Percentiles rank a stretch among this genome's conserved stretches.
phyloP scores from a whole-genome alignment of 2,113 vertebrate genomes.

The Leptodactylus fuscus region DNA sequence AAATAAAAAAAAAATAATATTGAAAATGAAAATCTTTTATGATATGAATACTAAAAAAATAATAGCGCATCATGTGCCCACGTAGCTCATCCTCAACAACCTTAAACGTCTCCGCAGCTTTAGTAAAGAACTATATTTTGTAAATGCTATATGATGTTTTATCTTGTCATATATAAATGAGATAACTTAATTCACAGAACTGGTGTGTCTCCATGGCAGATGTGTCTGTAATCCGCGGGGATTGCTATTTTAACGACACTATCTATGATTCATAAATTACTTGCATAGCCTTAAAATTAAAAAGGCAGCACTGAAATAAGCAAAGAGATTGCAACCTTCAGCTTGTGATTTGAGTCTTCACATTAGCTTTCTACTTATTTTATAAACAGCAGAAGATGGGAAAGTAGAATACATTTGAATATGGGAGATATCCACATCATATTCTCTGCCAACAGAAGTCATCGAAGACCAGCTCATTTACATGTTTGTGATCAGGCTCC shows the following conservation, averaged over 20 bases:
- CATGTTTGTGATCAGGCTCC: conserved; percentile 27
- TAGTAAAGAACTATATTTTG: conserved; percentile 2
- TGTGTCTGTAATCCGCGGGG: conserved; percentile 27
- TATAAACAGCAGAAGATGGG: conserved; percentile 13
- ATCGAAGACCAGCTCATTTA: conserved; percentile 17
- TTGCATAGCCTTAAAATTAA: conserved; percentile 33
- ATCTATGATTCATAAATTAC: conserved; percentile 33
- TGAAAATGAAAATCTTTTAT: neutral
- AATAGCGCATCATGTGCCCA: neutral
- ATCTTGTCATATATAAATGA: conserved; percentile 37
- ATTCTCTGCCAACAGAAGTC: conserved; percentile 18
- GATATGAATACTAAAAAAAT: neutral
- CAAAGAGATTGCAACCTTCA: conserved; percentile 41
- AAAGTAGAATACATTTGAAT: neutral
- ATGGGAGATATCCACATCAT: neutral
- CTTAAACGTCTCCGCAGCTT: neutral
- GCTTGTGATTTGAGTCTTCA: conserved; percentile 72
- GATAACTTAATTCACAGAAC: conserved; percentile 1
- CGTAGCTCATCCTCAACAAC: neutral
- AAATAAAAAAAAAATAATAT: neutral
- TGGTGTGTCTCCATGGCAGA: conserved; percentile 26
- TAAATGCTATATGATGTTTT: neutral
- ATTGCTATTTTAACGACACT: conserved; percentile 37
- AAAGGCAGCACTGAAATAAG: conserved; percentile 21
- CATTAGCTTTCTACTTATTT: conserved; percentile 33